phyloP scores from a whole-genome alignment of 2,113 vertebrate species.

The Pterophyllum scalare region DNA sequence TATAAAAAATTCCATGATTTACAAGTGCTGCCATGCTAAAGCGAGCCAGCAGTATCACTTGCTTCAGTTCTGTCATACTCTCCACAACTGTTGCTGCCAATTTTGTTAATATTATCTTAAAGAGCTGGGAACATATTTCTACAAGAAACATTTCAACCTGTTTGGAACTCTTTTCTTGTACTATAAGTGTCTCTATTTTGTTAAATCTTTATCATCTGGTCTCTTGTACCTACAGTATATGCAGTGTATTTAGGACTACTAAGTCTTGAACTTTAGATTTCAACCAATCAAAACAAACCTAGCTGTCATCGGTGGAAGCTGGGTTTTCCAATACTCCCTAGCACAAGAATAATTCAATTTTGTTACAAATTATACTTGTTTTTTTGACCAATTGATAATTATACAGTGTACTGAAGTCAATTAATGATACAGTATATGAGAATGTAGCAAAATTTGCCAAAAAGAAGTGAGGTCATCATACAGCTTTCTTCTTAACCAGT shows the following conservation, averaged over 20 bases:
- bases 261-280: neutral
- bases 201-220: neutral
- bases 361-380: neutral
- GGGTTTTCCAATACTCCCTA: neutral
- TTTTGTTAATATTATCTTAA: neutral
- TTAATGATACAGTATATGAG: neutral
- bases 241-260: constrained; percentile 1
- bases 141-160: neutral
- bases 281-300: constrained; percentile 5
- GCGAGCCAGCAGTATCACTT: neutral
- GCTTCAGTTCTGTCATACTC: neutral
- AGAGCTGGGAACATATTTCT: neutral
- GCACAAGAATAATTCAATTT: neutral
- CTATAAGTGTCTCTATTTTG: neutral
- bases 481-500: neutral
- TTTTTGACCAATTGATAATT: neutral
- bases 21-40: neutral
- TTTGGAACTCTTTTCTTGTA: neutral
- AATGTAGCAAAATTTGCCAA: neutral
- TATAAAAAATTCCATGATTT: neutral
- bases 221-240: neutral
- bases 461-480: neutral
- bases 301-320: neutral
- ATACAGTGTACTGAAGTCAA: neutral
- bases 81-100: neutral